Conservation (phyloP, 2,113 vertebrate species). For the Cynoglossus semilaevis region DNA sequence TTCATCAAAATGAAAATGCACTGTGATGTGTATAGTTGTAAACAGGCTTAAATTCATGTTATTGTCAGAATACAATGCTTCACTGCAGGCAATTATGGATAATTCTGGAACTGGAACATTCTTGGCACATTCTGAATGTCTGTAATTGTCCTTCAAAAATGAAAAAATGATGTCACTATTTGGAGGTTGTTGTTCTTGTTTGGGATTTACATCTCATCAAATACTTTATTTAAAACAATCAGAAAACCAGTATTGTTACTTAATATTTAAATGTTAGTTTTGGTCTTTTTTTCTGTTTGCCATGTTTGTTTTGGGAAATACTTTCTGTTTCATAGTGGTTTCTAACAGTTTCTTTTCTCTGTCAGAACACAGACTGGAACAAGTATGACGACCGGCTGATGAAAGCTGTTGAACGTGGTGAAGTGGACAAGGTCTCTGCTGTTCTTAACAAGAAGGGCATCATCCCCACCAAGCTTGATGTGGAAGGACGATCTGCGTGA, state of each 20-base stretch:
- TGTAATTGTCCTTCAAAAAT: constrained; percentile 14
- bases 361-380: constrained; percentile 91
- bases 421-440: constrained; percentile 91
- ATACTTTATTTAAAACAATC: no score
- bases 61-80: no score
- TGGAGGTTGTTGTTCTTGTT: not conserved
- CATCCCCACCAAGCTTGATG: constrained; percentile 88
- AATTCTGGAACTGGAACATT: constrained; percentile 28
- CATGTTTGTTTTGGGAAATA: not conserved
- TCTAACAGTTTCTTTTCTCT: constrained; percentile 23
- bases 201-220: no score
- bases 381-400: constrained; percentile 97
- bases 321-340: constrained; percentile 1
- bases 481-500: constrained; percentile 96
- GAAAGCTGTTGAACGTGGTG: constrained; percentile 94
- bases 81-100: not conserved
- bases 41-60: no score
- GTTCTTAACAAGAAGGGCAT: constrained; percentile 93
- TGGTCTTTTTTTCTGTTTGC: no score
- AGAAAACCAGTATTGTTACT: no score
- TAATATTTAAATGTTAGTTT: no score
- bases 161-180: not conserved
- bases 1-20: not conserved
- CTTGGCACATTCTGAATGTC: constrained; percentile 26
- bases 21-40: not conserved